A percentile compares a stretch with the other conserved stretches of the same genome.
Conservation (phyloP, 2,113 vertebrate species). For the Pelecanus crispus region DNA sequence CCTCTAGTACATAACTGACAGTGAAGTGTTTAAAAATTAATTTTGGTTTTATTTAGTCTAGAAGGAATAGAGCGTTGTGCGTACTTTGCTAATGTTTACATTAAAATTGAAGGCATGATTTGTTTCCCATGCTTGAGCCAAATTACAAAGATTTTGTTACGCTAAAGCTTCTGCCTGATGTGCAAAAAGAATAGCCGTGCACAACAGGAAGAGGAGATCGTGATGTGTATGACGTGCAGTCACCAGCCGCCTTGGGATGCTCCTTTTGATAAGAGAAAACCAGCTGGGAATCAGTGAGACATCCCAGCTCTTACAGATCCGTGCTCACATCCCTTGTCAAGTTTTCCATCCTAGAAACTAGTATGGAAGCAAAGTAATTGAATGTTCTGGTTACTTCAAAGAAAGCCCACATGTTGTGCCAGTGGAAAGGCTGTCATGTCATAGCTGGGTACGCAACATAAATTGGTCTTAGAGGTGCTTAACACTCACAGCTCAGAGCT, state of each 20-base stretch:
- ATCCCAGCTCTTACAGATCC: neutral
- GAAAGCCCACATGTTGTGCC: neutral
- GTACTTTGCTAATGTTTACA: neutral
- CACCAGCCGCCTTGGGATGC: neutral
- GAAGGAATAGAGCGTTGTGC: neutral
- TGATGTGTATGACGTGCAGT: rapidly evolving
- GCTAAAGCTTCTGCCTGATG: neutral
- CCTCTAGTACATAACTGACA: neutral
- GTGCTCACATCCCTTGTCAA: rapidly evolving
- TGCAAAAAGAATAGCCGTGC: neutral
- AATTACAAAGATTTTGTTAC: neutral
- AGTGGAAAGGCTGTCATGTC: neutral
- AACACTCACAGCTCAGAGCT: neutral
- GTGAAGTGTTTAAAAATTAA: neutral
- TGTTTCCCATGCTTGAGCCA: neutral
- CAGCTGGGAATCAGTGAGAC: neutral
- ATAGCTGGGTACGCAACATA: neutral
- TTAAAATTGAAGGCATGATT: neutral
- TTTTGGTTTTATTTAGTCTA: conserved; percentile 19
- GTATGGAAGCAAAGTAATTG: neutral
- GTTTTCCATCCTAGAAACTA: neutral
- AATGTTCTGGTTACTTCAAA: neutral
- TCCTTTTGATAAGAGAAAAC: neutral
- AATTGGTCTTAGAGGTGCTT: neutral
- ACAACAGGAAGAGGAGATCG: neutral